Evolutionary conservation across 2,888 invertebrate genomes (phyloP).

Genomic region (Meiosimyza decipiens): DNA sequence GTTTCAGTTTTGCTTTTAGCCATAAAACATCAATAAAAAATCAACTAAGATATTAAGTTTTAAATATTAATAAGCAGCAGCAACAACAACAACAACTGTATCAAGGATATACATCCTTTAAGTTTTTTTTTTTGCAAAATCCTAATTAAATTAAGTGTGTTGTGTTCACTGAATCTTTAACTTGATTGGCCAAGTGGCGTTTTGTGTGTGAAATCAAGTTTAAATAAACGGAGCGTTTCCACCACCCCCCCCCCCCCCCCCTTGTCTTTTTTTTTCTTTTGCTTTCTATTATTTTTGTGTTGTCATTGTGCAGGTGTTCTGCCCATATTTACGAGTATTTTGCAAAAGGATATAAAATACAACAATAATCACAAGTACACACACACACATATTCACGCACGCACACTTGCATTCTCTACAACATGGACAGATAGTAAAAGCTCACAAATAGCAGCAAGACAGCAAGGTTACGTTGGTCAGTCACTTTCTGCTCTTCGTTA

Average conservation of each 20-base stretch:
- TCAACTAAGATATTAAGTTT: not conserved
- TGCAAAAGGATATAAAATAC: conserved; percentile 17
- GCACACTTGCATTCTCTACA: not conserved
- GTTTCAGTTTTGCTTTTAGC: not conserved
- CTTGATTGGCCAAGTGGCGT: conserved; percentile 9
- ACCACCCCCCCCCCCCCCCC: not conserved
- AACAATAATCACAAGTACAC: not conserved
- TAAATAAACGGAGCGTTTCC: not conserved
- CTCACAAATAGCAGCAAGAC: too few species aligned
- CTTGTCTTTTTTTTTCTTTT: conserved; percentile 13
- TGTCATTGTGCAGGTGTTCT: conserved; percentile 1
- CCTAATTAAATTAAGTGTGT: conserved; percentile 32
- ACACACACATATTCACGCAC: not conserved
- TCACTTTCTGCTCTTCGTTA: too few species aligned
- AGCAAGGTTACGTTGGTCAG: too few species aligned
- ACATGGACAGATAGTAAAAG: too few species aligned
- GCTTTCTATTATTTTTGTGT: not conserved
- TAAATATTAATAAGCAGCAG: not conserved
- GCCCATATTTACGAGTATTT: not conserved
- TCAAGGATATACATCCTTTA: not conserved
- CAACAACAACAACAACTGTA: conserved; percentile 17
- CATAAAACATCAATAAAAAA: not conserved
- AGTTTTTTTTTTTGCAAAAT: not conserved
- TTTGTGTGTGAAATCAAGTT: conserved; percentile 15
- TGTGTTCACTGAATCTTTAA: conserved; percentile 11